phyloP scores from a whole-genome alignment of 1,140 invertebrate genomes.

The Frieseomelitta varia region DNA sequence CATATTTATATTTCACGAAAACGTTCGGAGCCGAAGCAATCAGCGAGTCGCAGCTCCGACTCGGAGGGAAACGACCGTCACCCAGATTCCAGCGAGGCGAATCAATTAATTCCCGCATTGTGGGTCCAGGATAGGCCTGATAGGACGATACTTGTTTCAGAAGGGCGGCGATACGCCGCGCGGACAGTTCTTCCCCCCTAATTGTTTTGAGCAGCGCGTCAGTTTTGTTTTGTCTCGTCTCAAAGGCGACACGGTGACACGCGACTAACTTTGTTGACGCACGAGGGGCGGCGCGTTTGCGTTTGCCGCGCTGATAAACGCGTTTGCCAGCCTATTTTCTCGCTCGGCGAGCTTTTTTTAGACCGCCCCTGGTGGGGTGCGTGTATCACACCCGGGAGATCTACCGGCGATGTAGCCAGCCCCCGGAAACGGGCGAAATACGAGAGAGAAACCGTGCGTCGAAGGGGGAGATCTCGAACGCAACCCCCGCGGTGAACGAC shows the following conservation, averaged over 20 bases:
- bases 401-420: not conserved
- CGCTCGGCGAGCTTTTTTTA: slow-evolving; percentile 22
- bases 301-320: slow-evolving; percentile 29
- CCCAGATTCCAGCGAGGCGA: not conserved
- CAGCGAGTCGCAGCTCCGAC: not conserved
- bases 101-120: slow-evolving; percentile 20
- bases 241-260: slow-evolving; percentile 16
- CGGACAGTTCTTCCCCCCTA: not conserved
- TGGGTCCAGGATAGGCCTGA: not conserved
- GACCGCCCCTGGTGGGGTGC: not conserved
- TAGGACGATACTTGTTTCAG: slow-evolving; percentile 3
- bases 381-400: not conserved
- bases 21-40: not conserved
- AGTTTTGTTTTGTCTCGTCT: slow-evolving; percentile 9
- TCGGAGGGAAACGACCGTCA: not conserved
- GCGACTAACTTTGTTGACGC: slow-evolving; percentile 29
- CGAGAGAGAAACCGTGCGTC: not conserved
- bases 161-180: not conserved
- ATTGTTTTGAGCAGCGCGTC: slow-evolving; percentile 22
- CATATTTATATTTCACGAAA: not conserved
- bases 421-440: slow-evolving; percentile 1
- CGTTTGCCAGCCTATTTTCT: slow-evolving; percentile 24
- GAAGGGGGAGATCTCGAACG: not conserved
- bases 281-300: slow-evolving; percentile 12
- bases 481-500: slow-evolving; percentile 10